phyloP scores from a whole-genome alignment of 2,113 vertebrate species.

The Mustelus asterias region DNA sequence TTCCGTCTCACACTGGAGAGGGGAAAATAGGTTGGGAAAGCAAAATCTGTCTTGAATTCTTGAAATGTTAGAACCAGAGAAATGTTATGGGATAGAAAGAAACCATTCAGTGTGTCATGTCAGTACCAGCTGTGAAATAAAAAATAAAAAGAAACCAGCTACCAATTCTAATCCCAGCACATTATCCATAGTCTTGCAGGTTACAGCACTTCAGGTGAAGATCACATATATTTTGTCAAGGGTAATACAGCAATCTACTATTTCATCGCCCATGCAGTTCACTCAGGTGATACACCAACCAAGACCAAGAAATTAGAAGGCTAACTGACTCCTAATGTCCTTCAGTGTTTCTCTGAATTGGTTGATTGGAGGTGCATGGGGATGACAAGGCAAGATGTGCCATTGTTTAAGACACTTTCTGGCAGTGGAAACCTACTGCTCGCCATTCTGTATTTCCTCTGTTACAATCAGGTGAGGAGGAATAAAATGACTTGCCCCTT shows the following conservation, averaged over 20 bases:
- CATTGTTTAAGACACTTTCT: not conserved
- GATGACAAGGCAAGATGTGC: not conserved
- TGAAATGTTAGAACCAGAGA: not conserved
- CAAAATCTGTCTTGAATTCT: not conserved
- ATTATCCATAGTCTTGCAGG: no score
- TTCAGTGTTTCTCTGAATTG: not conserved
- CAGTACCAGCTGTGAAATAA: no score
- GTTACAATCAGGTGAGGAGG: no score
- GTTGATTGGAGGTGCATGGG: not conserved
- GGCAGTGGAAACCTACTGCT: not conserved
- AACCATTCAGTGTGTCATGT: no score
- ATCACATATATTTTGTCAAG: not conserved
- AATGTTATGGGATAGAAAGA: no score
- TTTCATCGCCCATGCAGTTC: not conserved
- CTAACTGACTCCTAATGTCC: not conserved
- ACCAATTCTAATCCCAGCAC: no score
- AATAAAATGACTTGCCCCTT: no score
- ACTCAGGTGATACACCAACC: no score
- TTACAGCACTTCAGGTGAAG: no score
- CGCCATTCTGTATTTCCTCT: not conserved
- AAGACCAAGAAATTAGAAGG: not conserved
- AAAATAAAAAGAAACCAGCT: no score
- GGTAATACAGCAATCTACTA: not conserved
- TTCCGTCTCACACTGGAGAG: not conserved
- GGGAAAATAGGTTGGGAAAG: not conserved